Evolutionary conservation across 2,113 vertebrate genomes (phyloP).

Genomic region (Takifugu bimaculatus): DNA sequence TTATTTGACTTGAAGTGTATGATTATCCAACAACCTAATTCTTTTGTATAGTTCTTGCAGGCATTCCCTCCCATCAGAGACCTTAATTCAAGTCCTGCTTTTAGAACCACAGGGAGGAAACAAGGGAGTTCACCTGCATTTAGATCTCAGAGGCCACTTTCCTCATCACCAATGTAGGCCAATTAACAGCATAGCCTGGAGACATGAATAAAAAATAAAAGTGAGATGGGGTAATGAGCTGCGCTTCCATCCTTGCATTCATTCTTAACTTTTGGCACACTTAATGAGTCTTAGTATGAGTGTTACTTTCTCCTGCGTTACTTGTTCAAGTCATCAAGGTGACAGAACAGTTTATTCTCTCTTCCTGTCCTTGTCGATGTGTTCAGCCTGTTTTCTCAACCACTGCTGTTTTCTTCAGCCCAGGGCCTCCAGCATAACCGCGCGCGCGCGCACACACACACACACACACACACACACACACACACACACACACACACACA

Average conservation of each 20-base stretch:
- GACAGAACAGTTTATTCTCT: slow-evolving; percentile 28
- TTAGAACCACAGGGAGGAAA: slow-evolving; percentile 13
- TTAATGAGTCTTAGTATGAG: neutral
- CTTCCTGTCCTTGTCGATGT: neutral
- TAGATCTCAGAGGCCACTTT: slow-evolving; percentile 40
- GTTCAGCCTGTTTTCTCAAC: slow-evolving; percentile 48
- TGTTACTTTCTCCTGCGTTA: neutral
- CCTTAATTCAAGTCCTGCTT: slow-evolving; percentile 17
- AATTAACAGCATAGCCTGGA: slow-evolving; percentile 57
- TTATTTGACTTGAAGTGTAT: no score
- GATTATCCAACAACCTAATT: no score
- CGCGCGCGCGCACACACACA: slow-evolving; percentile 19
- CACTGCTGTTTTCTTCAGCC: slow-evolving; percentile 46
- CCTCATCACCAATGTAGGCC: slow-evolving; percentile 60
- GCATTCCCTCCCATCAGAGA: no score
- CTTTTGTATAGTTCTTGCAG: no score
- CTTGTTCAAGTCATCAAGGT: slow-evolving; percentile 43
- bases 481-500: slow-evolving; percentile 7
- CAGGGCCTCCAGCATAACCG: slow-evolving; percentile 36
- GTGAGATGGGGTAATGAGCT: slow-evolving; percentile 1
- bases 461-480: neutral
- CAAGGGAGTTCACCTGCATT: slow-evolving; percentile 53
- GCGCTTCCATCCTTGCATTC: neutral
- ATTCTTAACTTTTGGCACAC: slow-evolving; percentile 4
- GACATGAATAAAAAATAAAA: slow-evolving; percentile 30